Conservation (phyloP, 1,140 invertebrate genomes). For the Drosophila rufa region DNA sequence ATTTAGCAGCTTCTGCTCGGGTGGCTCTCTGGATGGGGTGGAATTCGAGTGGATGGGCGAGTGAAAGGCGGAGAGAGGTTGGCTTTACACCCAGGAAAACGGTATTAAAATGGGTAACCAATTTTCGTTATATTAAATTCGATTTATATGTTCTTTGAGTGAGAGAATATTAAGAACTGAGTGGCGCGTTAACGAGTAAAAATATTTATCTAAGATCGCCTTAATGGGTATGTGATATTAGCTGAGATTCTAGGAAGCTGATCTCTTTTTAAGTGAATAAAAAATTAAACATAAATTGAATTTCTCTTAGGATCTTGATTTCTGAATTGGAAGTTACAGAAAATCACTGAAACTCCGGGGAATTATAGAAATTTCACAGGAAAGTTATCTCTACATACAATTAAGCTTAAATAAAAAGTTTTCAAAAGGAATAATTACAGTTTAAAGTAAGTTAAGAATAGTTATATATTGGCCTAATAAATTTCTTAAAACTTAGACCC, state of each 20-base stretch:
- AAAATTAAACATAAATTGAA: too few species aligned
- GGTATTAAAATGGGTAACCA: slow-evolving; percentile 6
- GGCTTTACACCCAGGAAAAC: slow-evolving; percentile 15
- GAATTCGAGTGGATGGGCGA: slow-evolving; percentile 9
- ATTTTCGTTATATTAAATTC: slow-evolving; percentile 7
- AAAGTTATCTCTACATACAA: too few species aligned
- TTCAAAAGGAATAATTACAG: too few species aligned
- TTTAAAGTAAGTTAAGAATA: too few species aligned
- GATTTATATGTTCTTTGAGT: neutral
- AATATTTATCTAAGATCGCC: too few species aligned
- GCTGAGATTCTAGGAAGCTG: neutral
- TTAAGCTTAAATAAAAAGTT: too few species aligned
- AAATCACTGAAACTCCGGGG: too few species aligned
- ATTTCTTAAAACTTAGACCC: too few species aligned
- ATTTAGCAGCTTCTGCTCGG: slow-evolving; percentile 77
- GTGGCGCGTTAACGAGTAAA: neutral
- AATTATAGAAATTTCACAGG: too few species aligned
- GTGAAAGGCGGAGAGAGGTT: neutral
- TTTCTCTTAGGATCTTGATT: too few species aligned
- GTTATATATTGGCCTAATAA: too few species aligned
- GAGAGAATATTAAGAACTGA: neutral
- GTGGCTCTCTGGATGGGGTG: slow-evolving; percentile 24
- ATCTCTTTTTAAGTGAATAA: neutral
- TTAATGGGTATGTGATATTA: neutral
- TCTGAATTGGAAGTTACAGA: too few species aligned